Percentiles rank a stretch among this genome's conserved stretches.
These are phyloP conservation scores for Drosophila cognata DNA, from an alignment of 2,888 invertebrate genomes.

Conservation along the genomic window DNA sequence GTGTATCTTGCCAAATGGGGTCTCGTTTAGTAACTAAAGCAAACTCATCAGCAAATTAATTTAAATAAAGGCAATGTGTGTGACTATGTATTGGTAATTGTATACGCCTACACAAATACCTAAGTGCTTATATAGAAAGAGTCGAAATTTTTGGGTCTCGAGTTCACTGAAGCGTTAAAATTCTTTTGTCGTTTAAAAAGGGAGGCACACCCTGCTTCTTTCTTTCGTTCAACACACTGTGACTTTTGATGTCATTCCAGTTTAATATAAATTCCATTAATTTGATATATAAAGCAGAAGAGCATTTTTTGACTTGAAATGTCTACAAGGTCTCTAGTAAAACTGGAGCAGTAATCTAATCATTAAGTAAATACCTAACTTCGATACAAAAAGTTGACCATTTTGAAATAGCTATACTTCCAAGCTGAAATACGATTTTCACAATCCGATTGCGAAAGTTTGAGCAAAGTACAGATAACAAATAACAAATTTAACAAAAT, in stretches of 20 bases:
- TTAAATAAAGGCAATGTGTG: conserved; percentile 20
- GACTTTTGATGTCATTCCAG: conserved; percentile 29
- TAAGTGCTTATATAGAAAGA: conserved; percentile 15
- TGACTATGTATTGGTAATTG: conserved; percentile 5
- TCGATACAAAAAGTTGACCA: not conserved
- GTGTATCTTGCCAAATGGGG: not conserved
- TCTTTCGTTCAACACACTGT: conserved; percentile 24
- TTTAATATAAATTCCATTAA: not conserved
- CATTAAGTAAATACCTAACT: not conserved
- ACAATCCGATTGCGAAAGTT: not conserved
- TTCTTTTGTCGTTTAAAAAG: conserved; percentile 19
- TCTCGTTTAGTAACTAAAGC: conserved; percentile 3
- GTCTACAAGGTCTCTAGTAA: not conserved
- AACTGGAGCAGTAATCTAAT: not conserved
- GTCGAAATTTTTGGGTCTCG: conserved; percentile 37
- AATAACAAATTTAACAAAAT: not conserved
- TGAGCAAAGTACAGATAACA: not conserved
- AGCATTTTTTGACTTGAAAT: not conserved
- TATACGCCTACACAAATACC: conserved; percentile 1
- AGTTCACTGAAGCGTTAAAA: conserved; percentile 55
- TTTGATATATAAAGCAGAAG: conserved; percentile 1
- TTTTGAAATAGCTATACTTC: not conserved
- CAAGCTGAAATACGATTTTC: not conserved
- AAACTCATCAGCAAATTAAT: conserved; percentile 21
- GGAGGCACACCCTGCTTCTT: conserved; percentile 38